phyloP scores from a whole-genome alignment of 2,888 invertebrate genomes.

The Parascotia fuliginaria region DNA sequence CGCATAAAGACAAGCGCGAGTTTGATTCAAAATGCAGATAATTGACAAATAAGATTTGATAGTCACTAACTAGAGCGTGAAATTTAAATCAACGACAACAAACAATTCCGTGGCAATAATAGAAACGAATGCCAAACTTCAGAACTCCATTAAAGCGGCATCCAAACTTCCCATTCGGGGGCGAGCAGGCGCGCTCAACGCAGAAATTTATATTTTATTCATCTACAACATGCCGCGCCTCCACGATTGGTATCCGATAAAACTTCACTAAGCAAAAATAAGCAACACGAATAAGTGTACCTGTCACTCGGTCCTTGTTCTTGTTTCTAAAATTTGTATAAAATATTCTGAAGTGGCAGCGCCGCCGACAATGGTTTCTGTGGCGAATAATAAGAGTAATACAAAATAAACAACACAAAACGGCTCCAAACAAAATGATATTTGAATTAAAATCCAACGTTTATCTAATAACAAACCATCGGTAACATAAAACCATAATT shows the following conservation, averaged over 20 bases:
- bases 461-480: conserved; percentile 38
- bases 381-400: conserved; percentile 66
- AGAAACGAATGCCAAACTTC: conserved; percentile 80
- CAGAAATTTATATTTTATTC: conserved; percentile 82
- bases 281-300: conserved; percentile 81
- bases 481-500: conserved; percentile 1
- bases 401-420: conserved; percentile 59
- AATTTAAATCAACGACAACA: conserved; percentile 80
- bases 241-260: conserved; percentile 78
- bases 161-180: conserved; percentile 75
- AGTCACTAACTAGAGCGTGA: conserved; percentile 69
- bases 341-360: conserved; percentile 79
- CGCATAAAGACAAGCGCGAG: conserved; percentile 44
- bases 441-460: conserved; percentile 56
- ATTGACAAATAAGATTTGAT: conserved; percentile 73
- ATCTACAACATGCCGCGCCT: conserved; percentile 73
- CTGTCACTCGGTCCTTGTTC: conserved; percentile 82
- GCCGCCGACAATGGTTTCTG: conserved; percentile 71
- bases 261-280: conserved; percentile 79
- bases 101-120: conserved; percentile 74
- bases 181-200: conserved; percentile 68
- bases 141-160: conserved; percentile 77
- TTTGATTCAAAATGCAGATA: conserved; percentile 53
- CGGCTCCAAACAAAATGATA: conserved; percentile 46
- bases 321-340: conserved; percentile 85